A percentile compares a stretch with the other conserved stretches of the same genome.
These are phyloP conservation scores for Xanthorhoe spadicearia DNA, from an alignment of 2,888 invertebrate genomes.

Conservation along the genomic window DNA sequence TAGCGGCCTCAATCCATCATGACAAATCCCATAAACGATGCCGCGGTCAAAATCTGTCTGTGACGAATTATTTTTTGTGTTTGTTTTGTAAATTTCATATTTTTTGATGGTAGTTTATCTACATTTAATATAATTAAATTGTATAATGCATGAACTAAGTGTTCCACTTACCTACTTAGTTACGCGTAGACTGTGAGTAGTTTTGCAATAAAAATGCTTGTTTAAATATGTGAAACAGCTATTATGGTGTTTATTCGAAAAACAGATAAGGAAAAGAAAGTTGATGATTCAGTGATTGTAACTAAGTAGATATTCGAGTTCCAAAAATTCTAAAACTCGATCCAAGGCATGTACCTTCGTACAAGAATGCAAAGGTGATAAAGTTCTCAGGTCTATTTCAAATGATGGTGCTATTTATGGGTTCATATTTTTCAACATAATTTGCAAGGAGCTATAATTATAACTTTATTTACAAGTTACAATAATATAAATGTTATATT, in stretches of 20 bases:
- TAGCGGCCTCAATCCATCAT: conserved; percentile 65
- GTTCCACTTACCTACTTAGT: no score
- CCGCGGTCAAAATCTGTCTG: conserved; percentile 50
- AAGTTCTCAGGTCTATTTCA: not conserved
- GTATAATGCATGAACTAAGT: no score
- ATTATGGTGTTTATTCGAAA: no score
- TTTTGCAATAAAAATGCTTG: no score
- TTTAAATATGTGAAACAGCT: no score
- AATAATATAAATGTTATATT: conserved; percentile 56
- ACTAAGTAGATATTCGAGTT: no score
- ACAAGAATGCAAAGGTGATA: not conserved
- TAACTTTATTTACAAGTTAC: conserved; percentile 18
- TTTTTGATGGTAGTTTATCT: no score
- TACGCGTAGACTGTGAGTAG: no score
- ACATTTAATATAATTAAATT: no score
- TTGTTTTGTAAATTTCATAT: no score
- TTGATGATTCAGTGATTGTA: not conserved
- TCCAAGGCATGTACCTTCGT: no score
- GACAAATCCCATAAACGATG: conserved; percentile 67
- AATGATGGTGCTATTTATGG: not conserved
- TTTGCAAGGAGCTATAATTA: conserved; percentile 16
- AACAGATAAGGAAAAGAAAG: no score
- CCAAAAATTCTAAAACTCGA: not conserved
- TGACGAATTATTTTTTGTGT: conserved; percentile 17
- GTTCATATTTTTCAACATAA: not conserved